Evolutionary conservation across 1,140 invertebrate genomes (phyloP).

Genomic region (Brachionus manjavacas): DNA sequence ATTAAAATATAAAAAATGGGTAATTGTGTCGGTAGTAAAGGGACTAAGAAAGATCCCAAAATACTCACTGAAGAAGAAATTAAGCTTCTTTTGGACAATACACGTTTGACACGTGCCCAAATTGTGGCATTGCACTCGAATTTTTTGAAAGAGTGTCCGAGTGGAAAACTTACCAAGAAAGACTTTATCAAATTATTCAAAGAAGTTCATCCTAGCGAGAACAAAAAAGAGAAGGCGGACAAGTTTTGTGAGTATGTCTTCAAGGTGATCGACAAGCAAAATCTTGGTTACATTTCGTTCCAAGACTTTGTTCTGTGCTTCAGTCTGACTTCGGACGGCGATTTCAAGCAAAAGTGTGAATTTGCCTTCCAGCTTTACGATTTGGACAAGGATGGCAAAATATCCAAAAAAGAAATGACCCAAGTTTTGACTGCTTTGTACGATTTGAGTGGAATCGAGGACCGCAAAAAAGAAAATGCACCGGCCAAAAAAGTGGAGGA

Average conservation of each 20-base stretch:
- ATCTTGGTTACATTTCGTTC: constrained; percentile 40
- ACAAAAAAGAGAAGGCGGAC: constrained; percentile 40
- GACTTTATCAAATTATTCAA: constrained; percentile 32
- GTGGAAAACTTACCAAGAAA: constrained; percentile 40
- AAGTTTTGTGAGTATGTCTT: constrained; percentile 42
- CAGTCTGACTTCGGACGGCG: constrained; percentile 39
- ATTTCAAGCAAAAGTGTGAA: constrained; percentile 34
- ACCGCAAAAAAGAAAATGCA: constrained; percentile 16
- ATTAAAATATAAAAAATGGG: constrained; percentile 36
- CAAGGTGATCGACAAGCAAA: constrained; percentile 26
- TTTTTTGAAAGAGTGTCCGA: constrained; percentile 41
- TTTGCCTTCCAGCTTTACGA: constrained; percentile 40
- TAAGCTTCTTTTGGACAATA: constrained; percentile 32
- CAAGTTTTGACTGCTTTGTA: constrained; percentile 39
- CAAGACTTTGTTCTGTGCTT: constrained; percentile 36
- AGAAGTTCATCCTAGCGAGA: constrained; percentile 34
- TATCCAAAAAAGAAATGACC: constrained; percentile 42
- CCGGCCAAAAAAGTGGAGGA: constrained; percentile 41
- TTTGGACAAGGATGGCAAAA: constrained; percentile 40
- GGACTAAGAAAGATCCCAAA: constrained; percentile 1
- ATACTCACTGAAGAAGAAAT: constrained; percentile 37
- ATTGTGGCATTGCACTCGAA: constrained; percentile 1
- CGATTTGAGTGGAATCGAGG: constrained; percentile 34
- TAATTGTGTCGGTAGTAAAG: constrained; percentile 38
- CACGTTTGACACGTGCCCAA: constrained; percentile 9